Conservation (phyloP, 92 coral and sea anemone species). For the Phenganax subtilis region DNA sequence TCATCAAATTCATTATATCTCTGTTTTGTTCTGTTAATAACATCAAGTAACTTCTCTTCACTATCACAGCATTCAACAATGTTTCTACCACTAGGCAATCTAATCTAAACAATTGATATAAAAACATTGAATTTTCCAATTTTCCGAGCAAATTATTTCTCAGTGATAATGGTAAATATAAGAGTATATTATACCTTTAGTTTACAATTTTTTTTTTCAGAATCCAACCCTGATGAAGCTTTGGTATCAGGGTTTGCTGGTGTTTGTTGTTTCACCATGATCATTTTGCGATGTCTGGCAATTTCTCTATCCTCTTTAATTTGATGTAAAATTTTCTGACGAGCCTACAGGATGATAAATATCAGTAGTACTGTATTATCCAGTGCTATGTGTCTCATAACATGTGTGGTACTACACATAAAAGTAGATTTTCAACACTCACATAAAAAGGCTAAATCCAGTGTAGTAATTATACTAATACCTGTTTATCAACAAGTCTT, state of each 20-base stretch:
- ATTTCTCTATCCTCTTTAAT: conserved; percentile 67
- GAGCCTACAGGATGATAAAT: conserved; percentile 34
- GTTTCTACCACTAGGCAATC: conserved; percentile 59
- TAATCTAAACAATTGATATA: conserved; percentile 51
- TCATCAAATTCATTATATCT: conserved; percentile 31
- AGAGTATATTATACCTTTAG: conserved; percentile 20
- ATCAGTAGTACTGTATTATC: too few species aligned
- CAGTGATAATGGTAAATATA: too few species aligned
- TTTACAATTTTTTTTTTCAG: not conserved
- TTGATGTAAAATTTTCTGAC: conserved; percentile 58
- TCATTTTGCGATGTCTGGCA: conserved; percentile 35
- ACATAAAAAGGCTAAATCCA: too few species aligned
- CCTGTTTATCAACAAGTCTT: conserved; percentile 74
- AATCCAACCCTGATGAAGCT: conserved; percentile 15
- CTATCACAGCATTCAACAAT: conserved; percentile 45
- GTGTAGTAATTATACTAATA: too few species aligned
- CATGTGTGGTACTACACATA: too few species aligned
- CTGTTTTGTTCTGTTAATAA: conserved; percentile 28
- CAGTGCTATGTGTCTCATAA: too few species aligned
- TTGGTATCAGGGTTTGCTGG: too few species aligned
- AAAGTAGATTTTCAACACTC: too few species aligned
- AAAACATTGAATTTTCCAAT: too few species aligned
- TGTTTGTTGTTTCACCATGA: conserved; percentile 3
- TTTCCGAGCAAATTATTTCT: too few species aligned
- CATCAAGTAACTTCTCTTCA: conserved; percentile 52